Base-by-base conservation (phyloP, 2,113 vertebrate genomes). In the Zosterops borbonicus region DNA sequence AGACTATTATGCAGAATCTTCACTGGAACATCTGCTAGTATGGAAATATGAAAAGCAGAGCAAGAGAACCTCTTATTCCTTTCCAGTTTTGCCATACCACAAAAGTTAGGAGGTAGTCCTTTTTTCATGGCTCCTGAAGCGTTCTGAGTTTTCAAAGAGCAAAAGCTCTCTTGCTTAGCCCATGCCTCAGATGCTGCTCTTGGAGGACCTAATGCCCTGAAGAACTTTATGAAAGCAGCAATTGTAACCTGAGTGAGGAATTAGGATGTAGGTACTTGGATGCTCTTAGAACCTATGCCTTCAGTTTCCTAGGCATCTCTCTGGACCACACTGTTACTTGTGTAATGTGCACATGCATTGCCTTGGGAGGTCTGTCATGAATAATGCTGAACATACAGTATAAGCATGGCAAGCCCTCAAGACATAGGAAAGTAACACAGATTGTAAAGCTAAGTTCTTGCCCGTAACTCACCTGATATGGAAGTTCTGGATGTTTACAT, bases 401-500 rank as follows among this genome's bases (percentile, higher is more conserved):
- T 37, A 37, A 37, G 35, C 23, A 37, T 27, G 24, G 58, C 35
- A 60, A 60, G 23, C 24, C 58, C 58, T 23, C 3, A 2, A 92
- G 41, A 28, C 46, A 31, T 0, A 47, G 8, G 28, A 87, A 87
- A 65, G 75, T 37, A 82, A 74, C 11, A 49, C 19, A 64, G 39
- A 70, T 9, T 29, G 16, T 47, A 78, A 84, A 94, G 58, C n/a
- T 44, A 53, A 86, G 8, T 33, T 56, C 41, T 41, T 77, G 58
- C 15, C 24, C 52, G 41, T 76, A 87, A 90, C 97, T 96, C 74
- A 99, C 99, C 99, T 99, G 97, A 99, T 99, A 96, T 99, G 99
- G 98, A 99, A 99, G 98, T 99, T 99, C 92, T 99, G 99, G 96
- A 99, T 99, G 98, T 99, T 99, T 96, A 99, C 99, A 11, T 99